A percentile compares a stretch with the other conserved stretches of the same genome.
phyloP scores from a whole-genome alignment of 2,797 vertebrate genomes.

The Rachycentron canadum region DNA sequence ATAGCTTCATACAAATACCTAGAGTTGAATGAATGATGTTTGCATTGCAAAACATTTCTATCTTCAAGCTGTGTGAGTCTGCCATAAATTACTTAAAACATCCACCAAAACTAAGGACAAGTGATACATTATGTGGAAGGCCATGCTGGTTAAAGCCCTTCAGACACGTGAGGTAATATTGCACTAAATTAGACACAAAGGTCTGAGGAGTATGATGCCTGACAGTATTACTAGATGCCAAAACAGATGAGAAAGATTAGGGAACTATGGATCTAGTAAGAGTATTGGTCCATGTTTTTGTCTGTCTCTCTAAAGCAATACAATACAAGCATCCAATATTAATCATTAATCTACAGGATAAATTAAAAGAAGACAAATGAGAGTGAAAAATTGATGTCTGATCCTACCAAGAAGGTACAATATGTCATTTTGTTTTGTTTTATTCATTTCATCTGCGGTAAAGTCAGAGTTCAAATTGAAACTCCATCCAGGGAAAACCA shows the following conservation, averaged over 20 bases:
- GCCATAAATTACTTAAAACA: too few species aligned
- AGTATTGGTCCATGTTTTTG: too few species aligned
- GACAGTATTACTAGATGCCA: neutral
- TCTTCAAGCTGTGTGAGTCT: neutral
- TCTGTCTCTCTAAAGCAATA: neutral
- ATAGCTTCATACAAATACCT: too few species aligned
- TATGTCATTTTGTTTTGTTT: neutral
- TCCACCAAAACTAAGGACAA: too few species aligned
- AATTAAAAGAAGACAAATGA: neutral
- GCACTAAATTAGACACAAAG: slow-evolving; percentile 9
- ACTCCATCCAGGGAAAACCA: slow-evolving; percentile 43
- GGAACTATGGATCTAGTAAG: neutral
- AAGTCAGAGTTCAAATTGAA: slow-evolving; percentile 24
- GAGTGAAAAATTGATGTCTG: neutral
- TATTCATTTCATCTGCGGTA: neutral
- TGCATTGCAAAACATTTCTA: too few species aligned
- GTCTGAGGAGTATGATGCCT: neutral
- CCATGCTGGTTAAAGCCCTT: neutral
- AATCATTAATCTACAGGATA: neutral
- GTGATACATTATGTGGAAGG: neutral
- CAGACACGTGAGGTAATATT: slow-evolving; percentile 17
- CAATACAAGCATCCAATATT: neutral
- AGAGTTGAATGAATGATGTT: too few species aligned
- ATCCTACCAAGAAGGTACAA: neutral
- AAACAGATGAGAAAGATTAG: neutral